These are phyloP conservation scores for Chloropsis hardwickii DNA, from an alignment of 2,113 vertebrate species.

Conservation along the genomic window DNA sequence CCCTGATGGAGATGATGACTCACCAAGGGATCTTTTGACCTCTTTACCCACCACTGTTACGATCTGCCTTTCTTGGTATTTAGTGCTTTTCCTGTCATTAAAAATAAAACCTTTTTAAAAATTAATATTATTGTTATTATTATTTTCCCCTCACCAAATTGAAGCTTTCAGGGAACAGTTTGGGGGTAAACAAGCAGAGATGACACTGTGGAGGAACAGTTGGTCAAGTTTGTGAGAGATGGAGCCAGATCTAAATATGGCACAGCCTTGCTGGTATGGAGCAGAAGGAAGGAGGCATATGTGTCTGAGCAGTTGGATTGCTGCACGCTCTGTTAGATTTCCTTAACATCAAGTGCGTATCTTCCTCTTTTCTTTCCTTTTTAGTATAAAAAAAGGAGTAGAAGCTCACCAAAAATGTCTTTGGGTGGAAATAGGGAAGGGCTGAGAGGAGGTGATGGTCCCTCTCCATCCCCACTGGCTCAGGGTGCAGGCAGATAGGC, in stretches of 20 bases:
- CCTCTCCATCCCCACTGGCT: neutral
- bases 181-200: slow-evolving; percentile 28
- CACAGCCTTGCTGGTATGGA: neutral
- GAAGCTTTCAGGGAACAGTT: slow-evolving; percentile 27
- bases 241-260: slow-evolving; percentile 50
- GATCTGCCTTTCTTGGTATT: neutral
- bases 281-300: slow-evolving; percentile 51
- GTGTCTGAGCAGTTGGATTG: slow-evolving; percentile 48
- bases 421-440: neutral
- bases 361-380: slow-evolving; percentile 32
- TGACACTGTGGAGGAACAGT: slow-evolving; percentile 39
- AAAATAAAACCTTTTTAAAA: neutral
- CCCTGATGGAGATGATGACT: neutral
- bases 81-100: neutral
- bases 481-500: neutral
- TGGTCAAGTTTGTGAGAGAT: slow-evolving; percentile 43
- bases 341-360: neutral
- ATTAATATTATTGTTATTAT: neutral
- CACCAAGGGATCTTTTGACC: neutral
- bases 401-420: neutral
- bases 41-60: accelerated
- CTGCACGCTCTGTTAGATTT: slow-evolving; percentile 32
- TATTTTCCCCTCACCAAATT: accelerated
- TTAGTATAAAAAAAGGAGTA: neutral
- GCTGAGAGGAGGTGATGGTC: neutral